Evolutionary conservation across 2,888 invertebrate species (phyloP), one percentile per base, ranked within the genome.

Genomic region (Nomada ferruginata): DNA sequence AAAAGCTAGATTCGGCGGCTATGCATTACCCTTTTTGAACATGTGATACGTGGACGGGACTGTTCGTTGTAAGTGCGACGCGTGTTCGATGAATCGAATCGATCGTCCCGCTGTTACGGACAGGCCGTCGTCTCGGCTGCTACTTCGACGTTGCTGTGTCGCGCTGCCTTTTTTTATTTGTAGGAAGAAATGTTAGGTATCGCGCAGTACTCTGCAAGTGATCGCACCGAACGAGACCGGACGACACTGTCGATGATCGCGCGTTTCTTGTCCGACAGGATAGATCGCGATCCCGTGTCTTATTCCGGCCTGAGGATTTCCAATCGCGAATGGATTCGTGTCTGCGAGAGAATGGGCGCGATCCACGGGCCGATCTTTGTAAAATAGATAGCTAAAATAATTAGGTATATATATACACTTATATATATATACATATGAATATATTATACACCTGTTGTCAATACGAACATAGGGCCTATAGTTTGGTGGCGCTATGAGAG

Each of bases 401-500:
- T 90, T 91, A 92, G 88, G 79, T 89, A 89, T 90, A 89, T 85
- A 77, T 29, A 69, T 20, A 68, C 50, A 72, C 29, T 29, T 89
- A 77, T 89, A 89, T 90, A 89, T 85, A 77, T 29, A 69, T 18
- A 68, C 50, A 72, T 77, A 61, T 23, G 68, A 52, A 74, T 65
- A 79, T 85, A 87, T 88, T 89, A 90, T 90, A 90, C 89, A 91
- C 90, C 90, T 91, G 91, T 93, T 92, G 92, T 93, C 92, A 92
- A 93, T 93, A 93, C 90, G 89, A 91, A 91, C 85, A 91, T 93
- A 91, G 91, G 91, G 89, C 90, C 92, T 90, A 91, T 85, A 87
- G 85, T 85, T 86, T 69, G 84, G 83, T 74, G 90, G 90, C 88
- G 88, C 89, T 89, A 91, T 88, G 73, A 88, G 85, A 86, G 83